These are phyloP conservation scores for Poecile montanus DNA, from an alignment of 2,797 vertebrate species.

Conservation along the genomic window DNA sequence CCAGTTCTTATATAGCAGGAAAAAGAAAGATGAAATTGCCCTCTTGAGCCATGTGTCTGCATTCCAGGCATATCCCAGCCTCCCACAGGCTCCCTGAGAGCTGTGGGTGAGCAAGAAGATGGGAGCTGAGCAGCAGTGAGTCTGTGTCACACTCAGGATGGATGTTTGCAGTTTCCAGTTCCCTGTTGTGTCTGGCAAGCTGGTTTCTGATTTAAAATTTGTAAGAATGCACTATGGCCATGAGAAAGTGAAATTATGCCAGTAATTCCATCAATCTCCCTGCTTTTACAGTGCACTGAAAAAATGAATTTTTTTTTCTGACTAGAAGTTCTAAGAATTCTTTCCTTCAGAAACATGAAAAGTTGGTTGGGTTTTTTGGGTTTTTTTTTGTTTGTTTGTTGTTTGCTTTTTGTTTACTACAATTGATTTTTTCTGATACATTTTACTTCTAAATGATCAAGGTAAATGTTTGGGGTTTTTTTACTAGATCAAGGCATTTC, in stretches of 20 bases:
- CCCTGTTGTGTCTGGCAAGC: background rate
- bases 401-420: background rate
- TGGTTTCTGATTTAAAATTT: background rate
- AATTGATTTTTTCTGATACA: background rate
- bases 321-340: background rate
- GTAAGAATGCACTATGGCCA: background rate
- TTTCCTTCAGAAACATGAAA: background rate
- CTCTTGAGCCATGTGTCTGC: background rate
- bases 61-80: constrained; percentile 18
- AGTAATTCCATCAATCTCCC: background rate
- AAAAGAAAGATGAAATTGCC: background rate
- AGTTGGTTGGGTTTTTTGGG: background rate
- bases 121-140: background rate
- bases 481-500: background rate
- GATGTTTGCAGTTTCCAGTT: background rate
- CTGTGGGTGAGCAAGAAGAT: background rate
- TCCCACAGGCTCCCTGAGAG: constrained; percentile 1
- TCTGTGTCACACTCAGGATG: background rate
- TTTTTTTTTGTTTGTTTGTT: too few species aligned
- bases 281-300: background rate
- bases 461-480: background rate
- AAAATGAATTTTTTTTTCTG: background rate
- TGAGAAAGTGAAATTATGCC: background rate
- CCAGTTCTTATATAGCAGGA: background rate
- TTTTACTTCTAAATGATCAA: background rate